Conservation (phyloP, 35 echinoderm and acorn worm genomes). For the Ophioderma brevispina region DNA sequence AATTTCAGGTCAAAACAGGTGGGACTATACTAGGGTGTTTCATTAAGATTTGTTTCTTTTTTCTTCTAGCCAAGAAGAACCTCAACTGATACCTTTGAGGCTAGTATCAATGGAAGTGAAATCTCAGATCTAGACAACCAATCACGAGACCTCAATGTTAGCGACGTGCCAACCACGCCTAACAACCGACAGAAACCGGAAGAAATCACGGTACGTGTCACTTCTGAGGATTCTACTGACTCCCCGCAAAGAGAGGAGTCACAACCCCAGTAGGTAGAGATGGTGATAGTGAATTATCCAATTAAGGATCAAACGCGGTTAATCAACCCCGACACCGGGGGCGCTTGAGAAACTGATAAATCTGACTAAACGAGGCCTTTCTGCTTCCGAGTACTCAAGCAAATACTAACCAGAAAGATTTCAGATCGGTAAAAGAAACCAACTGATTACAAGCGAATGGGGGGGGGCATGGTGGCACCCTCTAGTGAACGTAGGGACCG, state of each 20-base stretch:
- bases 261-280: not conserved
- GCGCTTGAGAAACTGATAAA: not conserved
- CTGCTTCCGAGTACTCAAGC: not conserved
- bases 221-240: not conserved
- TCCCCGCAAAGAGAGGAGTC: not conserved
- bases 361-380: not conserved
- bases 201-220: conserved; percentile 8
- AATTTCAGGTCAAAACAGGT: no score
- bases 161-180: not conserved
- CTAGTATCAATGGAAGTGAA: not conserved
- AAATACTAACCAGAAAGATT: not conserved
- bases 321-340: not conserved
- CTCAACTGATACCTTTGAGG: not conserved
- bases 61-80: not conserved
- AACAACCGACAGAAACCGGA: not conserved
- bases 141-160: not conserved
- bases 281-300: not conserved
- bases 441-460: not conserved
- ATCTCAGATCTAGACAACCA: not conserved
- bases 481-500: not conserved
- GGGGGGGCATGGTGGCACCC: not conserved
- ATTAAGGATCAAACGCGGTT: not conserved
- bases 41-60: not conserved
- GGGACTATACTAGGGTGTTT: not conserved
- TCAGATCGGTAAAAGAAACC: not conserved